phyloP scores from a whole-genome alignment of 2,113 vertebrate genomes.

The Amazona guildingii region DNA sequence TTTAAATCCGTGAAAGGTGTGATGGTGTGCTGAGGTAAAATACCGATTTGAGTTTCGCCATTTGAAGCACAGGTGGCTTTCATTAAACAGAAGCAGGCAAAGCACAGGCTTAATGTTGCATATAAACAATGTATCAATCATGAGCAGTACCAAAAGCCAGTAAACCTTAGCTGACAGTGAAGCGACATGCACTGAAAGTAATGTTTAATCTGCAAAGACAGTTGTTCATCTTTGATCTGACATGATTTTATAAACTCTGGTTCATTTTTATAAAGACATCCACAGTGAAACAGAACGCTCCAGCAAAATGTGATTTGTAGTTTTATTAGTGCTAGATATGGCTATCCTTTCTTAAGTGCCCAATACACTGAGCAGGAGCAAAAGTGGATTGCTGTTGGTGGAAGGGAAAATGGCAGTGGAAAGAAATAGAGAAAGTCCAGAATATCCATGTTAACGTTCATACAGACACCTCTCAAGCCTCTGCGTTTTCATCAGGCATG shows the following conservation, averaged over 20 bases:
- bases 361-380: background rate
- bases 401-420: background rate
- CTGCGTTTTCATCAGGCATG: background rate
- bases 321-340: background rate
- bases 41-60: slow-evolving; percentile 25
- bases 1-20: background rate
- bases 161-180: slow-evolving; percentile 32
- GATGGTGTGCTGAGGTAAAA: slow-evolving; percentile 5
- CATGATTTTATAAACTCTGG: background rate
- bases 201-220: slow-evolving; percentile 23
- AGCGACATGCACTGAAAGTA: background rate
- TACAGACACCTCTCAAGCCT: background rate
- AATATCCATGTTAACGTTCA: background rate
- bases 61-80: slow-evolving; percentile 30
- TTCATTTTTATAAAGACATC: slow-evolving; percentile 50
- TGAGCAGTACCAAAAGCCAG: background rate
- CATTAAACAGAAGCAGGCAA: slow-evolving; percentile 44
- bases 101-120: slow-evolving; percentile 22
- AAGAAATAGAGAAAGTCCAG: background rate
- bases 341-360: background rate
- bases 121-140: slow-evolving; percentile 62
- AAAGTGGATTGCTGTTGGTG: background rate
- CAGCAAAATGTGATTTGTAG: background rate
- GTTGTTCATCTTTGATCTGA: background rate
- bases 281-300: slow-evolving; percentile 12